Evolutionary conservation across 2,797 vertebrate genomes (phyloP).

Genomic region (Podarcis siculus): DNA sequence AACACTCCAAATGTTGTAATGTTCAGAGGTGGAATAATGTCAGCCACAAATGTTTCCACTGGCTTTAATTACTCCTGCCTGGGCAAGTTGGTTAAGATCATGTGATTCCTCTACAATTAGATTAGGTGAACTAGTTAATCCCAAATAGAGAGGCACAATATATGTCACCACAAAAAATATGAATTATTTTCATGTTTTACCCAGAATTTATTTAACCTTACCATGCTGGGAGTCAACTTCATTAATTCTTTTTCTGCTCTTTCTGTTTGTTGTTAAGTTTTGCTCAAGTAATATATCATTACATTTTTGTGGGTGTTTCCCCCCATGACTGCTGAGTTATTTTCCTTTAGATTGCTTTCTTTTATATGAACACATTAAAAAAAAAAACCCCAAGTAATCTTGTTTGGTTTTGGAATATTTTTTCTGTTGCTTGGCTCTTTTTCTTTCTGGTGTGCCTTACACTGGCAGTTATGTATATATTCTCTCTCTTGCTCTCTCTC

Average conservation of each 20-base stretch:
- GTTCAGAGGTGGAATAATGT: slow-evolving; percentile 13
- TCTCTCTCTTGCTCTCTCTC: too few relatives aligned
- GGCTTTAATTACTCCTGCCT: slow-evolving; percentile 1
- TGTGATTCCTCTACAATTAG: slow-evolving; percentile 1
- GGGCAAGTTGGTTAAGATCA: not conserved
- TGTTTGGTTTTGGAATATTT: not conserved
- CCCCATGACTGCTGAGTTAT: not conserved
- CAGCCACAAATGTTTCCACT: not conserved
- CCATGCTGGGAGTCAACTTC: not conserved
- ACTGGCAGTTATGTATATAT: not conserved
- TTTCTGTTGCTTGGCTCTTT: too few relatives aligned
- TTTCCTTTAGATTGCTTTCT: not conserved
- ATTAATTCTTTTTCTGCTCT: slow-evolving; percentile 14
- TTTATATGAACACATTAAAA: not conserved
- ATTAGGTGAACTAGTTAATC: not conserved
- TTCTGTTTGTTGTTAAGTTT: not conserved
- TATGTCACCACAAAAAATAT: not conserved
- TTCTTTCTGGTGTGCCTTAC: not conserved
- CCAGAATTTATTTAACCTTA: slow-evolving; percentile 19
- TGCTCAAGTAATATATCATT: not conserved
- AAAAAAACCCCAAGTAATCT: not conserved
- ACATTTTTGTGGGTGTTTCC: not conserved
- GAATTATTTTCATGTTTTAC: slow-evolving; percentile 5
- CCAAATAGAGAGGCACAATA: not conserved
- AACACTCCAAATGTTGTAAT: not conserved